phyloP scores from a whole-genome alignment of 2,888 invertebrate genomes.

The Unio delphinus region DNA sequence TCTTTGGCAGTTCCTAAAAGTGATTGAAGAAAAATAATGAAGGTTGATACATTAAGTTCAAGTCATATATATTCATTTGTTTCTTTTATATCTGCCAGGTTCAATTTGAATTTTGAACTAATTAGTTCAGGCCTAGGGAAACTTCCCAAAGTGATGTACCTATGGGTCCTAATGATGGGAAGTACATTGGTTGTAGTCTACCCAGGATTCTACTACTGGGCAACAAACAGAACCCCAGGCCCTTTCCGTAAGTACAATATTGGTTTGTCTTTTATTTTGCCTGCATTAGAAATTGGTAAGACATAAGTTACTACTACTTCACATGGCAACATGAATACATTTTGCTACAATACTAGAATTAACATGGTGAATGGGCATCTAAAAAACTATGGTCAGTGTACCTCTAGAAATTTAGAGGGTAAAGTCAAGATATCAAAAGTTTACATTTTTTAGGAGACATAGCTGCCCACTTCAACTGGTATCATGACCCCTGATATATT shows the following conservation, averaged over 20 bases:
- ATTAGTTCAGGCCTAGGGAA: conserved; percentile 77
- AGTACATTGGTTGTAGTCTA: conserved; percentile 71
- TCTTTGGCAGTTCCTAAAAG: too few relatives aligned
- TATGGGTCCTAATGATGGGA: conserved; percentile 75
- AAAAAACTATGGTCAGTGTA: too few relatives aligned
- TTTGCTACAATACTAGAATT: too few relatives aligned
- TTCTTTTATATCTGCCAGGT: conserved; percentile 38
- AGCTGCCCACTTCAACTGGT: too few relatives aligned
- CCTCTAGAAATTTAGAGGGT: too few relatives aligned
- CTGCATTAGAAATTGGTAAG: too few relatives aligned
- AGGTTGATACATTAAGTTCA: too few relatives aligned
- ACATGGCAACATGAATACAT: not conserved
- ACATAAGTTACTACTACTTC: not conserved
- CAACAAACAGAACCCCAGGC: conserved; percentile 45
- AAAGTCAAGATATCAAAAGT: too few relatives aligned
- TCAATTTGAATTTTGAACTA: conserved; percentile 76
- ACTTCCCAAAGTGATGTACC: conserved; percentile 75
- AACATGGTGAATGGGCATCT: too few relatives aligned
- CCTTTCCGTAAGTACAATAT: conserved; percentile 27
- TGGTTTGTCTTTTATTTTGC: not conserved
- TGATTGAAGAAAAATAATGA: too few relatives aligned
- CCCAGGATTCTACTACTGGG: conserved; percentile 73
- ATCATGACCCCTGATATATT: not conserved
- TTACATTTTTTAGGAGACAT: too few relatives aligned
- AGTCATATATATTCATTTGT: too few relatives aligned